Percentiles rank a stretch among this genome's conserved stretches.
phyloP scores from a whole-genome alignment of 2,888 invertebrate genomes.

The Trissoscelio sp. region DNA sequence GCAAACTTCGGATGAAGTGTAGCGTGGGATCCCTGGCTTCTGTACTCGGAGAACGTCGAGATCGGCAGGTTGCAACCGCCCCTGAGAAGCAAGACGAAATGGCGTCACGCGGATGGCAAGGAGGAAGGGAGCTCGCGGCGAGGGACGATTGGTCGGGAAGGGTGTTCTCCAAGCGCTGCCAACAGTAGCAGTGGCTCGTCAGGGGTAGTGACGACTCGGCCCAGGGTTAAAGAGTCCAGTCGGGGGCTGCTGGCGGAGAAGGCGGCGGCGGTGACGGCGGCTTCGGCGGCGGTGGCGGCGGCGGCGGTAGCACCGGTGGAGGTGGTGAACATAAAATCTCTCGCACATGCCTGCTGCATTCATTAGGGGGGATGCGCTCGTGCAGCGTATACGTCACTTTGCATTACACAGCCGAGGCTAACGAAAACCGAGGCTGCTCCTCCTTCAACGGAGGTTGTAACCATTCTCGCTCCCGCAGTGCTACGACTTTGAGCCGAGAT shows the following conservation, averaged over 20 bases:
- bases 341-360: constrained; percentile 83
- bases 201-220: constrained; percentile 69
- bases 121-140: constrained; percentile 54
- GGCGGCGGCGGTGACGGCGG: constrained; percentile 73
- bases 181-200: constrained; percentile 65
- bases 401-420: constrained; percentile 74
- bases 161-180: constrained; percentile 68
- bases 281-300: constrained; percentile 71
- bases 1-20: constrained; percentile 53
- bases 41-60: constrained; percentile 61
- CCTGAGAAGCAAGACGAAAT: constrained; percentile 57
- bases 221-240: constrained; percentile 73
- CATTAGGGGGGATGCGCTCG: constrained; percentile 83
- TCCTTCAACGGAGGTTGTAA: too few relatives aligned
- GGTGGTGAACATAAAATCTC: constrained; percentile 82
- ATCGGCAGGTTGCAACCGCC: constrained; percentile 66
- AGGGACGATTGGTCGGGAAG: constrained; percentile 71
- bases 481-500: background rate
- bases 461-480: constrained; percentile 37
- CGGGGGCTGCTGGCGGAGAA: constrained; percentile 84
- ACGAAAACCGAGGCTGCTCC: constrained; percentile 56
- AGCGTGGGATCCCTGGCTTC: constrained; percentile 59
- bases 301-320: constrained; percentile 68
- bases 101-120: constrained; percentile 50
- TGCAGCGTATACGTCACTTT: constrained; percentile 81